phyloP scores from a whole-genome alignment of 2,888 invertebrate genomes.

The Sphaeridia pumilis region DNA sequence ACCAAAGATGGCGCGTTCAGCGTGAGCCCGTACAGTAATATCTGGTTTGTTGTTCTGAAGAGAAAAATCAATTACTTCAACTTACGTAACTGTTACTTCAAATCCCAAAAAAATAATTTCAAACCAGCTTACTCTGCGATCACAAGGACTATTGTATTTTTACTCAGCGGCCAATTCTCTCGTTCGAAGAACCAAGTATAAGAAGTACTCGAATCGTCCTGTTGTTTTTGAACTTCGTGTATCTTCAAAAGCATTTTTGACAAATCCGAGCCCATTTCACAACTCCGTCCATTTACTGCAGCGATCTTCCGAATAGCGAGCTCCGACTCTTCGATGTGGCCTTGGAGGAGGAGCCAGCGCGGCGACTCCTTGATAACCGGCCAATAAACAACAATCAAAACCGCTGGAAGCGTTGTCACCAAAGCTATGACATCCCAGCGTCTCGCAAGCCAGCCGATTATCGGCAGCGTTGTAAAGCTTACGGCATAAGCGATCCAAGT shows the following conservation, averaged over 20 bases:
- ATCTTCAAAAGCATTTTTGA: too few species aligned
- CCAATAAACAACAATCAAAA: not conserved
- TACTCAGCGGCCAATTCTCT: too few species aligned
- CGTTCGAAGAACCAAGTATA: too few species aligned
- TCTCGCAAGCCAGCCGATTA: not conserved
- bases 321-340: constrained; percentile 23
- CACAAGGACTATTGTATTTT: too few species aligned
- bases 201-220: too few species aligned
- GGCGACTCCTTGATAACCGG: constrained; percentile 1
- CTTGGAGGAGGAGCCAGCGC: constrained; percentile 19
- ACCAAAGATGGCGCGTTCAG: not conserved
- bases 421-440: not conserved
- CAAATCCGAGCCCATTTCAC: too few species aligned
- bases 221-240: too few species aligned
- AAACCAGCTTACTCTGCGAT: too few species aligned
- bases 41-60: not conserved
- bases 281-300: too few species aligned
- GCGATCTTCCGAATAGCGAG: constrained; percentile 23
- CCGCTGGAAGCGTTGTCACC: not conserved
- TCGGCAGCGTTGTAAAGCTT: not conserved
- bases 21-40: not conserved
- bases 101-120: too few species aligned
- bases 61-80: too few species aligned
- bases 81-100: too few species aligned
- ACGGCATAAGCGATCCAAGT: constrained; percentile 28